Evolutionary conservation across 2,113 vertebrate genomes (phyloP).

Genomic region (Acrocephalus kingi): DNA sequence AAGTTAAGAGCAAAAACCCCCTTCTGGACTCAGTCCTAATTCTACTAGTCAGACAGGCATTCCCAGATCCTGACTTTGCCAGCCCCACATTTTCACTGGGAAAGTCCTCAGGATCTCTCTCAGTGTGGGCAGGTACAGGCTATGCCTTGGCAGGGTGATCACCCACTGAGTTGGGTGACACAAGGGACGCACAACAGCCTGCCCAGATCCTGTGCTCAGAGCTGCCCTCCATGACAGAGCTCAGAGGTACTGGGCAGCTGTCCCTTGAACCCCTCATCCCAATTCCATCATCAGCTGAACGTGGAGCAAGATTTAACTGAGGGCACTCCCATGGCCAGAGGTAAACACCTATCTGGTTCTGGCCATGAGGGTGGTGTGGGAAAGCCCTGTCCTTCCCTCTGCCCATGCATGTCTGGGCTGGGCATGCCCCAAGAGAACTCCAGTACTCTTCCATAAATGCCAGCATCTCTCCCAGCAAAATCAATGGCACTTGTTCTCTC

Average conservation of each 20-base stretch:
- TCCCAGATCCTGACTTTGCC: background rate
- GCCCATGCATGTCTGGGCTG: background rate
- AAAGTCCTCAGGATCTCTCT: background rate
- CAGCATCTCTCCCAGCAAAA: background rate
- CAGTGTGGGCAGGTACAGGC: background rate
- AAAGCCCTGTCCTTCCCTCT: background rate
- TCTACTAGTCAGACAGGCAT: background rate
- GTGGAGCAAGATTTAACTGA: background rate
- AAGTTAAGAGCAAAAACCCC: conserved; percentile 19
- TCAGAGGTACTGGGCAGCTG: background rate
- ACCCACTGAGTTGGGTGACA: background rate
- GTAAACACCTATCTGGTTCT: background rate
- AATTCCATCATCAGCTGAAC: background rate
- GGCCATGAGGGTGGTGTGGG: background rate
- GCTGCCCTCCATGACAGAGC: background rate
- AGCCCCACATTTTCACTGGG: background rate
- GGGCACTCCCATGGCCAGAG: background rate
- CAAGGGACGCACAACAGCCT: background rate
- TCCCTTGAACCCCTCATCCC: background rate
- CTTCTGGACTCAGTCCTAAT: background rate
- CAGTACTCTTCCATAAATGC: background rate
- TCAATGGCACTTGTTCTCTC: background rate
- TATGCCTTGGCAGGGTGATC: background rate
- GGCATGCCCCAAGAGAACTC: background rate
- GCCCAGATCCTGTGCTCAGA: background rate